A percentile compares a stretch with the other conserved stretches of the same genome.
phyloP scores from a whole-genome alignment of 2,888 invertebrate genomes.

The Tuberolachnus salignus region DNA sequence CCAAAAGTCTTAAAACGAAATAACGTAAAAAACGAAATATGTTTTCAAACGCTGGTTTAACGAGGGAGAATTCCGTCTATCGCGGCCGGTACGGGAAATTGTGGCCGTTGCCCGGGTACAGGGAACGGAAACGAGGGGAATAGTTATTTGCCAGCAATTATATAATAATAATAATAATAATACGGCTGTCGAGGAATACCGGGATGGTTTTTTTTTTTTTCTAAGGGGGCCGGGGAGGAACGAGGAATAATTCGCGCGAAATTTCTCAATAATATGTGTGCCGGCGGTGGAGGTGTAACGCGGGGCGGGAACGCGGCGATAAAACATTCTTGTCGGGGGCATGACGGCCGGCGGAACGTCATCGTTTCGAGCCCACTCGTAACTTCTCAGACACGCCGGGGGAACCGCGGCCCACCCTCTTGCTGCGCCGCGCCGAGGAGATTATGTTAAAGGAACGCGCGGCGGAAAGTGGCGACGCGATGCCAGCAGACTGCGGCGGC shows the following conservation, averaged over 20 bases:
- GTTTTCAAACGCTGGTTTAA: too few relatives aligned
- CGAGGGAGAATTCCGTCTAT: too few relatives aligned
- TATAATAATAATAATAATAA: too few relatives aligned
- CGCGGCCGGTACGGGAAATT: too few relatives aligned
- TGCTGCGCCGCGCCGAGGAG: too few relatives aligned
- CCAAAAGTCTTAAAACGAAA: too few relatives aligned
- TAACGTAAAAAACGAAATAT: too few relatives aligned
- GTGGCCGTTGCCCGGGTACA: too few relatives aligned
- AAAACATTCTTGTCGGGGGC: slow-evolving; percentile 53
- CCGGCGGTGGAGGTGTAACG: neutral
- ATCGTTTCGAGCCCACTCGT: slow-evolving; percentile 45
- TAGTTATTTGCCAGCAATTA: too few relatives aligned
- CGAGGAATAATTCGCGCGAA: neutral
- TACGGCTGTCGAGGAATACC: too few relatives aligned
- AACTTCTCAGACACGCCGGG: slow-evolving; percentile 41
- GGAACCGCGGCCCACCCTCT: neutral
- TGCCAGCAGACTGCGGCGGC: neutral
- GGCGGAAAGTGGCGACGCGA: neutral
- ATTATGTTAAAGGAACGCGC: neutral
- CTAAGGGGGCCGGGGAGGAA: neutral
- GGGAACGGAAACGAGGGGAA: too few relatives aligned
- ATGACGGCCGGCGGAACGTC: slow-evolving; percentile 37
- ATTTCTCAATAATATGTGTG: slow-evolving; percentile 20
- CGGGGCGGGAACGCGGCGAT: slow-evolving; percentile 15
- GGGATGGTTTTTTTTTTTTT: too few relatives aligned